Conservation (phyloP, 2,113 vertebrate species). For the Blennius ocellaris region DNA sequence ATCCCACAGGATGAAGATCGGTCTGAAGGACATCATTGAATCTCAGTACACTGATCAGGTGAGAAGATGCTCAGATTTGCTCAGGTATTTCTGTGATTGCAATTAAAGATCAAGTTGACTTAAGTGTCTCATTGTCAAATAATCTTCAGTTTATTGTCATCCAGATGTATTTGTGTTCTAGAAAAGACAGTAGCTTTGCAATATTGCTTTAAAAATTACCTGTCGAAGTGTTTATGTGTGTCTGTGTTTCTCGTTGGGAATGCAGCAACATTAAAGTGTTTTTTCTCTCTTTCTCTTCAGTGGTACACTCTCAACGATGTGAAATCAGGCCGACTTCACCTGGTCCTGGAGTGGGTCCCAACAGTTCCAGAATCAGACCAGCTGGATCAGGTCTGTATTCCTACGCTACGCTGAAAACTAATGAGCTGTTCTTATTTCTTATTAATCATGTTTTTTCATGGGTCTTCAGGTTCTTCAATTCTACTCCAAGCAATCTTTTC, state of each 20-base stretch:
- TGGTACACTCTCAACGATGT: slow-evolving; percentile 91
- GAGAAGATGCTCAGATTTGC: slow-evolving; percentile 27
- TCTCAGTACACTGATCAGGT: slow-evolving; percentile 89
- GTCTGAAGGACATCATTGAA: slow-evolving; percentile 84
- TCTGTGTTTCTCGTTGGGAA: neutral
- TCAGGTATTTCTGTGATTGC: neutral
- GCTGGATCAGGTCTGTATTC: slow-evolving; percentile 85
- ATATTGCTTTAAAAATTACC: neutral
- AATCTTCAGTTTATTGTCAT: neutral
- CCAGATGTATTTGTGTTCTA: neutral
- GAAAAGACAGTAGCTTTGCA: neutral
- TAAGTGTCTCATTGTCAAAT: neutral
- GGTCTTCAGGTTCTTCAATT: slow-evolving; percentile 84
- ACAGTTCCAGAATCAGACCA: slow-evolving; percentile 76
- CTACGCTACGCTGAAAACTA: fast-evolving
- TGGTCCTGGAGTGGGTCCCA: slow-evolving; percentile 88
- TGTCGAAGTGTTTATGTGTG: neutral
- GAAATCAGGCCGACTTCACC: slow-evolving; percentile 88
- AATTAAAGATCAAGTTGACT: neutral
- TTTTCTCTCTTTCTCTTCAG: slow-evolving; percentile 69
- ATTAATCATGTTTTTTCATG: neutral
- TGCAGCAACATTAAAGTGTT: neutral
- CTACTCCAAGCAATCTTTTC: slow-evolving; percentile 83
- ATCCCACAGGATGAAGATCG: slow-evolving; percentile 86
- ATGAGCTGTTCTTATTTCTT: neutral